Conservation (phyloP, 2,113 vertebrate species). For the Corythornis madagascariensis region DNA sequence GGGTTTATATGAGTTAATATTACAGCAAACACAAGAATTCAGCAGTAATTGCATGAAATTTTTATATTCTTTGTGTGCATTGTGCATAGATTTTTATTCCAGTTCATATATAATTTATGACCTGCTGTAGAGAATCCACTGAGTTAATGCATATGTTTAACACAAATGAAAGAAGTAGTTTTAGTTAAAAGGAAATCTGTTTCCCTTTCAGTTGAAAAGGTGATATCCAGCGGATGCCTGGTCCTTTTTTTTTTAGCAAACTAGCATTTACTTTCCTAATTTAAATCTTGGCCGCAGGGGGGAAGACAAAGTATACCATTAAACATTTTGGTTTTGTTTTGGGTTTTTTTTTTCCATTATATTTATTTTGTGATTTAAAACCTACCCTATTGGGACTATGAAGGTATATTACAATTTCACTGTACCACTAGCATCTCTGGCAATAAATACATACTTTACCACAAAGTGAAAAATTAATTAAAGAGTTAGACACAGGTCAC, state of each 20-base stretch:
- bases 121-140: neutral
- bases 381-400: neutral
- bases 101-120: constrained; percentile 55
- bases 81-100: neutral
- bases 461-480: neutral
- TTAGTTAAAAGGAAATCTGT: constrained; percentile 36
- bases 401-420: neutral
- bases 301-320: neutral
- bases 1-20: neutral
- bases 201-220: constrained; percentile 19
- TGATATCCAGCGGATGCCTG: neutral
- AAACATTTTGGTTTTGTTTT: neutral
- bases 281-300: neutral
- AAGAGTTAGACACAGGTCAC: neutral
- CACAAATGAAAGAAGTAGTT: constrained; percentile 18
- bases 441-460: constrained; percentile 25
- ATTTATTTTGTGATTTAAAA: neutral
- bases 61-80: constrained; percentile 3
- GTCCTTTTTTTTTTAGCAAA: neutral
- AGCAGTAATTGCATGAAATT: neutral
- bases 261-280: neutral
- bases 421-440: neutral
- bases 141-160: constrained; percentile 20
- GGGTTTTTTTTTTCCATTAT: neutral
- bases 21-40: neutral